phyloP scores from a whole-genome alignment of 2,797 vertebrate genomes.

The Pipistrellus pipistrellus region DNA sequence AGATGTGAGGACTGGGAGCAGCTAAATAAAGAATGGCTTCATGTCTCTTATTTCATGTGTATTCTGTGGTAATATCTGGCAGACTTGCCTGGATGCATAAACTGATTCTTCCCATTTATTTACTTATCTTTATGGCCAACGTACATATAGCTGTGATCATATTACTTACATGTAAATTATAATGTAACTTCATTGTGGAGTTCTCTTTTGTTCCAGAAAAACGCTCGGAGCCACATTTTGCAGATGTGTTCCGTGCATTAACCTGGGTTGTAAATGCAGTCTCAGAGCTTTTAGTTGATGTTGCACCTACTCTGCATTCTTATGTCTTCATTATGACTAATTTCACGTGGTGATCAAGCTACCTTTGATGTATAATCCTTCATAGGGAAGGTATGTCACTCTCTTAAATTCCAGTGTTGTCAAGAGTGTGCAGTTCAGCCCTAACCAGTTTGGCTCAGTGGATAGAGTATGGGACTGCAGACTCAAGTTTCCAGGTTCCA shows the following conservation, averaged over 20 bases:
- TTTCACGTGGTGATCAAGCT: not conserved
- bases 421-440: not conserved
- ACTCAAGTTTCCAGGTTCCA: too few species aligned
- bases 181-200: not conserved
- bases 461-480: too few species aligned
- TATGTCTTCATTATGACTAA: slow-evolving; percentile 14
- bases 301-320: not conserved
- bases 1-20: not conserved
- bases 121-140: slow-evolving; percentile 8
- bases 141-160: not conserved
- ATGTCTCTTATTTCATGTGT: not conserved
- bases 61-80: not conserved
- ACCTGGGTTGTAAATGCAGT: not conserved
- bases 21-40: not conserved
- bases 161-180: not conserved
- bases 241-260: not conserved
- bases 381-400: not conserved
- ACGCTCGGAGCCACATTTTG: not conserved
- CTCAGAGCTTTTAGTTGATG: not conserved
- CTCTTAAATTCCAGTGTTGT: slow-evolving; percentile 5
- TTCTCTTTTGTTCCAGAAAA: slow-evolving; percentile 43
- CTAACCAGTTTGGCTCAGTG: too few species aligned
- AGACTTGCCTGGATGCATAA: not conserved
- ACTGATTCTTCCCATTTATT: not conserved
- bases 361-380: not conserved